phyloP scores from a whole-genome alignment of 2,113 vertebrate species.

The Tenrec ecaudatus region DNA sequence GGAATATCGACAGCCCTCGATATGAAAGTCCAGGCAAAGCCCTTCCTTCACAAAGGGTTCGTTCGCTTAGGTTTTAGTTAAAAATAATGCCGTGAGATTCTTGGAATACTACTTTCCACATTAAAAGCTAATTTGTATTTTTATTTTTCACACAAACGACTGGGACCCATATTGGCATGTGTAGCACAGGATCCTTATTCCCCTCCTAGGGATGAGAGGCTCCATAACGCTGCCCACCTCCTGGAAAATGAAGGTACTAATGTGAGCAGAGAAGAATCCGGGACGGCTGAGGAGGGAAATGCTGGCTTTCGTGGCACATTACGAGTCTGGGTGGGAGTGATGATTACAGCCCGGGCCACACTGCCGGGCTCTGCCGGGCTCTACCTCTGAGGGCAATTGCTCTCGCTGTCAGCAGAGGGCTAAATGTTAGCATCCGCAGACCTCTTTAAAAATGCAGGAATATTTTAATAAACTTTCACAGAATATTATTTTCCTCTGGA shows the following conservation, averaged over 20 bases:
- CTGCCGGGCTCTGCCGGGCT: background rate
- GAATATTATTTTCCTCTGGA: constrained; percentile 30
- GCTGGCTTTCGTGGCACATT: background rate
- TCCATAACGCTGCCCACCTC: background rate
- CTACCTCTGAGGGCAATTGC: background rate
- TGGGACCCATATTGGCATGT: background rate
- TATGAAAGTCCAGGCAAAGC: constrained; percentile 53
- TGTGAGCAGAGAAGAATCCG: background rate
- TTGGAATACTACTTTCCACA: constrained; percentile 38
- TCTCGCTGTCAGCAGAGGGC: background rate
- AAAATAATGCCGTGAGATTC: constrained; percentile 18
- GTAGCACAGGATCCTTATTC: background rate
- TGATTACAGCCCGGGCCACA: background rate
- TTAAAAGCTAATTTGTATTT: constrained; percentile 52
- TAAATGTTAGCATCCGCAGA: background rate
- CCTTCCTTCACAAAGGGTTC: constrained; percentile 43
- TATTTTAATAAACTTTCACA: constrained; percentile 64
- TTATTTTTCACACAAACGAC: constrained; percentile 57
- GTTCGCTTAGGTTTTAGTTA: constrained; percentile 36
- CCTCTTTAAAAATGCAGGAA: background rate
- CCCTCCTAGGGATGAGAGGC: background rate
- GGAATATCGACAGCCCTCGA: constrained; percentile 69
- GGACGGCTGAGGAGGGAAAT: constrained; percentile 39
- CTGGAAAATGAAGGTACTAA: constrained; percentile 10
- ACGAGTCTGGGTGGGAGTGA: background rate